Evolutionary conservation across 1,140 invertebrate genomes (phyloP).

Genomic region (Drosophila subpulchrella): DNA sequence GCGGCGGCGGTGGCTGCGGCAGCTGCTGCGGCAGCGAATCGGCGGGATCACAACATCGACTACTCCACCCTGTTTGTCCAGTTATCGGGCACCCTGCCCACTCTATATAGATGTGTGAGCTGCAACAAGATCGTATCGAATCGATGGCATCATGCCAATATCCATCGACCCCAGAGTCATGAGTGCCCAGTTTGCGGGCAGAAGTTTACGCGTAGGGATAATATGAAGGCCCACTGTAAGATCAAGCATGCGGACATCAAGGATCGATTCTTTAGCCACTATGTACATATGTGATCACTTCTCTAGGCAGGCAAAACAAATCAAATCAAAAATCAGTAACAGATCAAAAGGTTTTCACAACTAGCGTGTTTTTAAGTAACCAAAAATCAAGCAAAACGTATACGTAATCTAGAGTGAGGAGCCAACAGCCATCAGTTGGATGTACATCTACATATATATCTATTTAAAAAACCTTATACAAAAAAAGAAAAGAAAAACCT

Average conservation of each 20-base stretch:
- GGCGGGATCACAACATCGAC: slow-evolving; percentile 84
- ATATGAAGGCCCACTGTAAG: slow-evolving; percentile 89
- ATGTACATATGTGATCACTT: slow-evolving; percentile 86
- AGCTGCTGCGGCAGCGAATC: slow-evolving; percentile 73
- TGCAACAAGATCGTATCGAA: slow-evolving; percentile 90
- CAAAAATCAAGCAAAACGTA: slow-evolving; percentile 37
- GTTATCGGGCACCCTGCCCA: slow-evolving; percentile 81
- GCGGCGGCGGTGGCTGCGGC: slow-evolving; percentile 46
- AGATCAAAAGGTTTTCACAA: slow-evolving; percentile 33
- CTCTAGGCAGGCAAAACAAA: slow-evolving; percentile 77
- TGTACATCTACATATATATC: slow-evolving; percentile 46
- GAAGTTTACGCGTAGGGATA: slow-evolving; percentile 89
- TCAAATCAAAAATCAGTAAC: slow-evolving; percentile 25
- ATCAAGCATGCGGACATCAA: slow-evolving; percentile 88
- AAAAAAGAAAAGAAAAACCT: slow-evolving; percentile 11
- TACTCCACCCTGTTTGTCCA: slow-evolving; percentile 84
- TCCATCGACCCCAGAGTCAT: slow-evolving; percentile 89
- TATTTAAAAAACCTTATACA: slow-evolving; percentile 26
- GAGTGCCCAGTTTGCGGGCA: slow-evolving; percentile 89
- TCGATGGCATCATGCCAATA: slow-evolving; percentile 90
- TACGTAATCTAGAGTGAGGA: slow-evolving; percentile 52
- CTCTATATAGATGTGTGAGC: slow-evolving; percentile 82
- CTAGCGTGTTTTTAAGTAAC: slow-evolving; percentile 30
- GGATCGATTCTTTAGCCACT: slow-evolving; percentile 84
- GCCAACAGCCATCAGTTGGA: slow-evolving; percentile 30